Base-by-base conservation (phyloP, 2,113 vertebrate genomes). In the Archocentrus centrarchus region DNA sequence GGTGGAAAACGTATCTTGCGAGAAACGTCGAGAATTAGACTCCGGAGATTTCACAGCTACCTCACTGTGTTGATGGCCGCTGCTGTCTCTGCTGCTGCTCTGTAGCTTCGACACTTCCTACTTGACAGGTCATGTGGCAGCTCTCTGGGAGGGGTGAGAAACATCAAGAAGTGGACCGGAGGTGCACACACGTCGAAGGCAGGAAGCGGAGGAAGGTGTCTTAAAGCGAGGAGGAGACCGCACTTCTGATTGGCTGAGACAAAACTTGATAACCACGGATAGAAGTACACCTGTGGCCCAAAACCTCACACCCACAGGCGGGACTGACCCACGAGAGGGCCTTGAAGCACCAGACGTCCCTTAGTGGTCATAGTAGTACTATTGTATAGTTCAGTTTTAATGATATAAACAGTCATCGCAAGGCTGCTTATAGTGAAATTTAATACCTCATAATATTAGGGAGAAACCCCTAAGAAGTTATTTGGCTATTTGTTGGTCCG, bases 111-210 rank as follows among this genome's bases (percentile, higher is more conserved):
- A 79, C 85, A 95, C 95, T 96, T 95, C 94, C 95, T 94, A 93
- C 91, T 94, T 88, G 84, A 91, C 89, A 89, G 94, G 94, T 95
- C 95, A 96, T 88, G 94, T 96, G 95, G 90, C 93, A 87, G 63
- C 84, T 92, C 77, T 75, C 76, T 59, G 82, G 86, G 92, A 83
- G 85, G 90, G 82, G 79, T 59, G 61, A 82, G 24, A 39, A 27
- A 70, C 32, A 35, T 15, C 2, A 39, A 58, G 66, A 50, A 70
- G n/a, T 11, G 22, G 22, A 27, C 30, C 57, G 30, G 60, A 76
- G 35, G 41, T 7, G 44, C 11, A 1, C 18, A 35, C 37, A 59
- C 85, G 79, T 84, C 80, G 81, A 15, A 57, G 59, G 6, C 11
- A 6, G 62, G 20, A 61, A 58, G 41, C 27, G 14, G 14, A 7